A percentile compares a stretch with the other conserved stretches of the same genome.
Evolutionary conservation across 2,113 vertebrate species (phyloP).

Genomic region (Macaca nemestrina): DNA sequence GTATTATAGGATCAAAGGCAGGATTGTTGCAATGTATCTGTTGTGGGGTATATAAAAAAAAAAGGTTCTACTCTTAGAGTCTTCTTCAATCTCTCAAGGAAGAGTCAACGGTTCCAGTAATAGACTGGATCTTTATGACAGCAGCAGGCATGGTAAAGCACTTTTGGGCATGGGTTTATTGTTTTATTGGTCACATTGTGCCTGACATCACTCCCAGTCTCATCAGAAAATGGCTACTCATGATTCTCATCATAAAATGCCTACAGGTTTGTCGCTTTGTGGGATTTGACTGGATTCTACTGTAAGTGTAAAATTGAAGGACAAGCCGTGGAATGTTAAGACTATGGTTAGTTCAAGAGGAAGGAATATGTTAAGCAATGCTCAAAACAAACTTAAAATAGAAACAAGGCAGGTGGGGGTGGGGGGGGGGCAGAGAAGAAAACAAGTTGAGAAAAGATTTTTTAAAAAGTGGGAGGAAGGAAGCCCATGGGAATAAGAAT

Average conservation of each 20-base stretch:
- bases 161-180: background rate
- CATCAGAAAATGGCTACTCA: too few relatives aligned
- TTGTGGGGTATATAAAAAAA: background rate
- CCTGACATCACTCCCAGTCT: background rate
- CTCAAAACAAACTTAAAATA: background rate
- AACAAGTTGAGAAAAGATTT: background rate
- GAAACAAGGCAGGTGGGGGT: background rate
- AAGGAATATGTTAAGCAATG: background rate
- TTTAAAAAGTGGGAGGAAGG: background rate
- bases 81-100: background rate
- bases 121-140: background rate
- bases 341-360: background rate
- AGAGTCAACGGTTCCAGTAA: background rate
- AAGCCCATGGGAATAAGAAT: background rate
- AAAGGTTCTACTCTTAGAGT: background rate
- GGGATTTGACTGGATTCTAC: background rate
- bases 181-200: background rate
- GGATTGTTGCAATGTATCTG: too few relatives aligned
- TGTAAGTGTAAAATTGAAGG: background rate
- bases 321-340: background rate
- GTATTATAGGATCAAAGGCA: background rate
- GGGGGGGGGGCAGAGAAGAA: background rate
- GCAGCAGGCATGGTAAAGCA: background rate
- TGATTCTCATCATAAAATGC: background rate
- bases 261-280: fast-evolving